Percentiles rank a stretch among this genome's conserved stretches.
These are phyloP conservation scores for Cistogaster globosa DNA, from an alignment of 2,888 invertebrate genomes.

Conservation along the genomic window DNA sequence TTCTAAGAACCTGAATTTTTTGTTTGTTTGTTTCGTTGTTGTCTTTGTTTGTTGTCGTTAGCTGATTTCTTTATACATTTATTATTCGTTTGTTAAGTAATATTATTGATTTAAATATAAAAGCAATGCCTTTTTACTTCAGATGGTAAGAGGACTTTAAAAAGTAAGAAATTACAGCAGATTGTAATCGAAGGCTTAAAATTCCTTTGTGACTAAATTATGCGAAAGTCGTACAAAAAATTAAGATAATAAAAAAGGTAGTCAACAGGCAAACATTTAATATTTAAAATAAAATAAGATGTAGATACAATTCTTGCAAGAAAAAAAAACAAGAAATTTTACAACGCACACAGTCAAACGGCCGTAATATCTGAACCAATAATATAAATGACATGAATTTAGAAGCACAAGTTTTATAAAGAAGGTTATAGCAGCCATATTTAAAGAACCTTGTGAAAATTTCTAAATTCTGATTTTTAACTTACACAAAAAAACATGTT, in stretches of 20 bases:
- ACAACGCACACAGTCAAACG: too few species aligned
- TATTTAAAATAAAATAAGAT: too few species aligned
- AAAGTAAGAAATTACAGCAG: background rate
- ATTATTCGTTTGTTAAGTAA: background rate
- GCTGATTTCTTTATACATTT: conserved; percentile 9
- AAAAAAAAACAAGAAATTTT: too few species aligned
- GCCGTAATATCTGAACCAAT: too few species aligned
- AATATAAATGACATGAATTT: too few species aligned
- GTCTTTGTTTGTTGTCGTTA: background rate
- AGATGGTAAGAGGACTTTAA: background rate
- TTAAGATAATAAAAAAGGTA: background rate
- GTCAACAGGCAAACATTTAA: background rate
- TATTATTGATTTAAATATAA: background rate
- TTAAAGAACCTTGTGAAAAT: too few species aligned
- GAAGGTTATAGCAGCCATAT: too few species aligned
- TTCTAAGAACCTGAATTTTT: background rate
- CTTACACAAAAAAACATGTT: too few species aligned
- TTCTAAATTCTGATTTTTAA: too few species aligned
- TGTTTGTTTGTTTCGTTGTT: background rate
- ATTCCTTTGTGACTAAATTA: background rate
- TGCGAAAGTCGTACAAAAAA: background rate
- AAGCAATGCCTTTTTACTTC: background rate
- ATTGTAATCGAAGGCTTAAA: background rate
- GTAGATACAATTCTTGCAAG: too few species aligned
- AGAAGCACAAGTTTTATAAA: too few species aligned